Percentiles rank a stretch among this genome's conserved stretches.
phyloP scores from a whole-genome alignment of 2,113 vertebrate species.

The Stegostoma tigrinum region DNA sequence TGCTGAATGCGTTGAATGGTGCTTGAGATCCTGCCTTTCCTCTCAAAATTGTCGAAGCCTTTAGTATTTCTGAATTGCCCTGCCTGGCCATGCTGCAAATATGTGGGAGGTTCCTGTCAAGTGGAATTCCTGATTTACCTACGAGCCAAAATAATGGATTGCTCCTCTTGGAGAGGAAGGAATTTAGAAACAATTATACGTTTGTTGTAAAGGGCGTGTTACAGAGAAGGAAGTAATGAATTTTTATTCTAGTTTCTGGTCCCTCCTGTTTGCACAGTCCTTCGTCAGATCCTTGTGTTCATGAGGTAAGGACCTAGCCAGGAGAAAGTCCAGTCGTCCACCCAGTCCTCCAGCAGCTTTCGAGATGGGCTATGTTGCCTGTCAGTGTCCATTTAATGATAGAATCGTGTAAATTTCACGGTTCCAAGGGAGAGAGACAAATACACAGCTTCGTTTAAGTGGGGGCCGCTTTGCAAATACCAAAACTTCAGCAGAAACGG shows the following conservation, averaged over 20 bases:
- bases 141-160: neutral
- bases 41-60: neutral
- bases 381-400: neutral
- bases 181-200: neutral
- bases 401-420: too few species aligned
- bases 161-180: neutral
- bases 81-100: neutral
- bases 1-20: neutral
- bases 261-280: too few species aligned
- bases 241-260: neutral
- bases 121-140: neutral
- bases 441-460: too few species aligned
- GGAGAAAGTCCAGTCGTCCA: neutral
- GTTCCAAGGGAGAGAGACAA: too few species aligned
- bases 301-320: neutral
- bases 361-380: neutral
- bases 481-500: neutral
- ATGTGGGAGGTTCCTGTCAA: neutral
- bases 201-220: neutral
- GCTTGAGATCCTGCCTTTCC: neutral
- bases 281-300: neutral
- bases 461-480: neutral
- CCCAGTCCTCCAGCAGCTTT: neutral
- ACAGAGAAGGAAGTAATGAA: neutral
- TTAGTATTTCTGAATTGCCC: neutral